These are phyloP conservation scores for Danaus chrysippus DNA, from an alignment of 2,888 invertebrate species.

Conservation along the genomic window DNA sequence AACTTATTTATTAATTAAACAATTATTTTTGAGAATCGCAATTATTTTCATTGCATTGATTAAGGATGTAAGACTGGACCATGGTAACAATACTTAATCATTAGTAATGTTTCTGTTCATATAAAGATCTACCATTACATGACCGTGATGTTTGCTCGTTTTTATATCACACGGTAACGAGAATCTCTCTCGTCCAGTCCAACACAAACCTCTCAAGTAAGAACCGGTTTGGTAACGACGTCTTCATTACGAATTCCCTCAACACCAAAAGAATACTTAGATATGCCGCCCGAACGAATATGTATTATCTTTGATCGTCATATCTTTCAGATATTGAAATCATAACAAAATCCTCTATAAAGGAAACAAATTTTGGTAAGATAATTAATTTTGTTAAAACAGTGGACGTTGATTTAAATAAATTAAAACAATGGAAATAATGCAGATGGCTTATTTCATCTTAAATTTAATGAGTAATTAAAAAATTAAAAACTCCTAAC, in stretches of 20 bases:
- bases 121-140: not conserved
- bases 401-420: conserved; percentile 18
- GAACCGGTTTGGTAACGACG: conserved; percentile 71
- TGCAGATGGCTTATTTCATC: conserved; percentile 18
- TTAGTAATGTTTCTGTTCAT: too few relatives aligned
- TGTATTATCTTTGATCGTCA: conserved; percentile 13
- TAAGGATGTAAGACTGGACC: too few relatives aligned
- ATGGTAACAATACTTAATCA: too few relatives aligned
- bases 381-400: conserved; percentile 25
- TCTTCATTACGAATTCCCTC: conserved; percentile 72
- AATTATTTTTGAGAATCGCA: too few relatives aligned
- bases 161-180: conserved; percentile 32
- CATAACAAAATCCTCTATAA: conserved; percentile 12
- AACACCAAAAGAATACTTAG: conserved; percentile 32
- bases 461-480: conserved; percentile 25
- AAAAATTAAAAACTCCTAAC: conserved; percentile 28
- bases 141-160: not conserved
- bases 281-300: conserved; percentile 17
- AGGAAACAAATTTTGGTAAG: conserved; percentile 11
- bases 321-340: conserved; percentile 13
- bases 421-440: conserved; percentile 23
- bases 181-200: conserved; percentile 42
- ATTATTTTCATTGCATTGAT: too few relatives aligned
- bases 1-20: too few relatives aligned
- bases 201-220: conserved; percentile 40